These are phyloP conservation scores for Propsilocerus akamusi DNA, from an alignment of 1,140 invertebrate genomes.

Conservation along the genomic window DNA sequence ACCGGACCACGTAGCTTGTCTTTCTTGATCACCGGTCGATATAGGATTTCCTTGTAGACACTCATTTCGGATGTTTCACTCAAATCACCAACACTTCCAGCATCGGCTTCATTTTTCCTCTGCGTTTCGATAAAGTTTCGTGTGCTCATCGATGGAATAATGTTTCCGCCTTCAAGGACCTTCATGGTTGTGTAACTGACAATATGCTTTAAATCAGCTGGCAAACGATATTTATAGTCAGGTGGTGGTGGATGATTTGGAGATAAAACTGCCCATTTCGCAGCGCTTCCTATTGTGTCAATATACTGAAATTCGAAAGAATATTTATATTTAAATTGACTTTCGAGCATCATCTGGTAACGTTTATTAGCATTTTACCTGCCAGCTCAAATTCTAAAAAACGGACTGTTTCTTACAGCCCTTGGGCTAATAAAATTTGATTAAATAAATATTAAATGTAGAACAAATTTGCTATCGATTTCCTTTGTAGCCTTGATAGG, in stretches of 20 bases:
- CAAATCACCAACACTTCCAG: neutral
- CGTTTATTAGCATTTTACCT: no score
- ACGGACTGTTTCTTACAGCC: no score
- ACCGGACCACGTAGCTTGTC: no score
- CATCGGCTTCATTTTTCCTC: neutral
- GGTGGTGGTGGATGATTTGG: slow-evolving; percentile 23
- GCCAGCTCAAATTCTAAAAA: no score
- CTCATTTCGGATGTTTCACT: neutral
- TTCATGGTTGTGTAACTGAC: slow-evolving; percentile 45
- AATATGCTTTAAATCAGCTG: slow-evolving; percentile 41
- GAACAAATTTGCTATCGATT: slow-evolving; percentile 34
- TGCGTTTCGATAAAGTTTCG: neutral
- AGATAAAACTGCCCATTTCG: slow-evolving; percentile 31
- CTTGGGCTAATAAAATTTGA: no score
- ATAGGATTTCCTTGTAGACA: neutral
- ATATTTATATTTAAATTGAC: slow-evolving; percentile 22
- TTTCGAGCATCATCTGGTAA: slow-evolving; percentile 34
- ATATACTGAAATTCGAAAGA: slow-evolving; percentile 40
- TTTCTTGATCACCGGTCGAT: neutral
- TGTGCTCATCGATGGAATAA: neutral
- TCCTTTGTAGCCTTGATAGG: slow-evolving; percentile 36
- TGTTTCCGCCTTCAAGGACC: slow-evolving; percentile 21
- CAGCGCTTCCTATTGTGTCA: slow-evolving; percentile 42
- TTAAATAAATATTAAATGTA: no score
- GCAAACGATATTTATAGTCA: slow-evolving; percentile 28